Evolutionary conservation across 2,888 invertebrate species (phyloP).

Genomic region (Antitype chi): DNA sequence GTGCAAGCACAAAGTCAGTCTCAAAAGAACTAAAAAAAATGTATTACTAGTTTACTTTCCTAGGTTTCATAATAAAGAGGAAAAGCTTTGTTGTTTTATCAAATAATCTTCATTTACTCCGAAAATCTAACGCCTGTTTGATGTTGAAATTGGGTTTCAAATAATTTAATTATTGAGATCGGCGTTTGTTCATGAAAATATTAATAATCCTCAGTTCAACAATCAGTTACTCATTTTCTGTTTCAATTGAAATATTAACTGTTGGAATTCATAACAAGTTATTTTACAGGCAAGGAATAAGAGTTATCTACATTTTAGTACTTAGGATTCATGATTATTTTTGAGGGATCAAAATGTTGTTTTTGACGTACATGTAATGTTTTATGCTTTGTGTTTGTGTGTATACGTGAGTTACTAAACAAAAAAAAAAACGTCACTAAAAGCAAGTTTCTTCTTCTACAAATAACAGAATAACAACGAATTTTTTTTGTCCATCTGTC

Average conservation of each 20-base stretch:
- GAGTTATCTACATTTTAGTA: neutral
- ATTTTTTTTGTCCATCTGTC: too few relatives aligned
- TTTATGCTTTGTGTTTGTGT: neutral
- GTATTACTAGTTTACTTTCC: neutral
- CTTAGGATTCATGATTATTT: neutral
- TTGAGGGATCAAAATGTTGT: neutral
- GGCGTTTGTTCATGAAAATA: constrained; percentile 20
- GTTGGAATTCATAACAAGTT: neutral
- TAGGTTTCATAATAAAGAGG: neutral
- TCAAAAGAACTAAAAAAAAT: neutral
- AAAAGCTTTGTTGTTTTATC: neutral
- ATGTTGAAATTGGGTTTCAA: constrained; percentile 20
- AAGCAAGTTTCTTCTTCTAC: neutral
- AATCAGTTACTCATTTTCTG: constrained; percentile 25
- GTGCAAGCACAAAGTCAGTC: neutral
- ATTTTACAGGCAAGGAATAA: neutral
- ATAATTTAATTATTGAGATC: constrained; percentile 37
- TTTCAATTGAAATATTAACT: constrained; percentile 25
- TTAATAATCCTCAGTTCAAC: constrained; percentile 21
- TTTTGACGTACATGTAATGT: neutral
- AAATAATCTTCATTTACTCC: constrained; percentile 18
- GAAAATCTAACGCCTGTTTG: constrained; percentile 26
- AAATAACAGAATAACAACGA: too few relatives aligned
- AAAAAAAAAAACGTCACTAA: neutral
- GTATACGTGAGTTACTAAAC: neutral